These are phyloP conservation scores for Ciona savignyi DNA, from an alignment of 23 tunicate species.

Conservation along the genomic window DNA sequence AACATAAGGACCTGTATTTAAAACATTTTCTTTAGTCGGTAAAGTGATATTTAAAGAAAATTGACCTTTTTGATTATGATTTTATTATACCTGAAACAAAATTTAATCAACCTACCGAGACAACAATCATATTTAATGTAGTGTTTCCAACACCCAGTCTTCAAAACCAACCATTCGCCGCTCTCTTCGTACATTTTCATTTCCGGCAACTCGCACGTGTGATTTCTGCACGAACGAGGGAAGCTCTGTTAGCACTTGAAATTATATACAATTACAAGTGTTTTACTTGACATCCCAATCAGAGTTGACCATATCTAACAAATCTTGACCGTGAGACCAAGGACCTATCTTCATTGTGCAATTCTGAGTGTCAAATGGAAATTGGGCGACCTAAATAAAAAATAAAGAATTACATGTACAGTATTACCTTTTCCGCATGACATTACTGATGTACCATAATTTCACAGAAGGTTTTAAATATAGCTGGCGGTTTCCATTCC, in stretches of 20 bases:
- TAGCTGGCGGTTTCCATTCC: constrained; percentile 91
- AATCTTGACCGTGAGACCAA: constrained; percentile 69
- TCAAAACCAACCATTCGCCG: constrained; percentile 84
- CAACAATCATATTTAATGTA: constrained; percentile 80
- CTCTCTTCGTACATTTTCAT: constrained; percentile 35
- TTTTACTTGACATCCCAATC: constrained; percentile 64
- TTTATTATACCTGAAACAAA: background rate
- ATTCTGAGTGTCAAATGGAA: constrained; percentile 99
- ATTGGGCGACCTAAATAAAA: constrained; percentile 78
- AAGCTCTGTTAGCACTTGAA: no score
- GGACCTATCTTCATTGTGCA: constrained; percentile 98
- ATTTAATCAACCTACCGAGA: constrained; percentile 13
- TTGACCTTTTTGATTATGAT: no score
- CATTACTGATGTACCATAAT: constrained; percentile 80
- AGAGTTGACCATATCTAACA: constrained; percentile 78
- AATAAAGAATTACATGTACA: no score
- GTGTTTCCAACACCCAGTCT: constrained; percentile 85
- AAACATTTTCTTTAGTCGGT: no score
- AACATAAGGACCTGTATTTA: constrained; percentile 41
- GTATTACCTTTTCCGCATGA: no score
- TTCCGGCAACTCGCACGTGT: constrained; percentile 67
- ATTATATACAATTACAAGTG: no score
- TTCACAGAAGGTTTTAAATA: constrained; percentile 92
- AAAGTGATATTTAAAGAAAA: background rate
- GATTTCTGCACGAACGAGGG: constrained; percentile 37